Evolutionary conservation across 2,113 vertebrate species (phyloP).

Genomic region (Columba janthina): DNA sequence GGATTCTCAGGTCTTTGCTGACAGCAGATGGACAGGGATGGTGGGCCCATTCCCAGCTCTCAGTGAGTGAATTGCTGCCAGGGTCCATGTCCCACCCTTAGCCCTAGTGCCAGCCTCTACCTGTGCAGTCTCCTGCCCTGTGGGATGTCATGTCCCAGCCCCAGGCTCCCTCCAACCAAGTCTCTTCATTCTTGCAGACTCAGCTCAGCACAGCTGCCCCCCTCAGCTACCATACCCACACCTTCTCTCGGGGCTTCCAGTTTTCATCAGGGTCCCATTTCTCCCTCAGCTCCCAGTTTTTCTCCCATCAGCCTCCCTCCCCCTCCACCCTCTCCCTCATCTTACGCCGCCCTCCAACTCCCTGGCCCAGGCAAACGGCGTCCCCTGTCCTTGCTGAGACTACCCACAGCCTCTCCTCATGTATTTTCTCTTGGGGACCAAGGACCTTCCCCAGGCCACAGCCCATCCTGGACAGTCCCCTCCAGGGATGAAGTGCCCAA

Average conservation of each 20-base stretch:
- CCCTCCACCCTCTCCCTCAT: rapidly evolving
- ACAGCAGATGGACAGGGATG: neutral
- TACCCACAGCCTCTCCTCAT: neutral
- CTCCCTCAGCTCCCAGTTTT: neutral
- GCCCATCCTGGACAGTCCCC: neutral
- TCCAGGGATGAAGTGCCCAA: neutral
- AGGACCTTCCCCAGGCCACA: neutral
- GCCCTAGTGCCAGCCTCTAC: neutral
- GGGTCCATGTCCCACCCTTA: neutral
- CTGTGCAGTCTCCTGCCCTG: neutral
- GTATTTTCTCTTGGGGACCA: neutral
- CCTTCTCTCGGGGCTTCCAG: neutral
- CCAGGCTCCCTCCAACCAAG: neutral
- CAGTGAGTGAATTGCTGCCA: neutral
- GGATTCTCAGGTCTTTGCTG: neutral
- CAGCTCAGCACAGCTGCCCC: neutral
- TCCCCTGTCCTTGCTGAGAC: neutral
- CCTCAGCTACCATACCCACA: neutral
- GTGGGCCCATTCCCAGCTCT: neutral
- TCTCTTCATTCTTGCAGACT: neutral
- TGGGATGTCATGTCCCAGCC: neutral
- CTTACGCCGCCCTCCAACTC: neutral
- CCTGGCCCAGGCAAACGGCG: neutral
- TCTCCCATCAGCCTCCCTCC: neutral
- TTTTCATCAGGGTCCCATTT: neutral